Conservation (phyloP, 2,888 invertebrate genomes). For the Pyrocoelia pectoralis region DNA sequence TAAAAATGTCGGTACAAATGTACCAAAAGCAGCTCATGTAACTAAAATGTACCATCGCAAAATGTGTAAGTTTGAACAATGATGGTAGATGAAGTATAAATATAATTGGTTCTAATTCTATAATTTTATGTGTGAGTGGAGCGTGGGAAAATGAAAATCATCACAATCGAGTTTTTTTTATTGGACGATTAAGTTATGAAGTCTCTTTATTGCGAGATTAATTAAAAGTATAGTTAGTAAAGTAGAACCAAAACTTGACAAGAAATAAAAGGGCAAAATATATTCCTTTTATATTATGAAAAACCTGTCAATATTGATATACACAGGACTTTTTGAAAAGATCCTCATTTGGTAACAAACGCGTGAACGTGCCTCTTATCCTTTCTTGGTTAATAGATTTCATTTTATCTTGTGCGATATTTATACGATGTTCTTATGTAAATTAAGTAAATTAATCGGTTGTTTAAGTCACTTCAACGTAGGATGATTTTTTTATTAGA, state of each 20-base stretch:
- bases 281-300: slow-evolving; percentile 39
- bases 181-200: background rate
- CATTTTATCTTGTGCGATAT: slow-evolving; percentile 50
- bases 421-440: slow-evolving; percentile 50
- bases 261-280: slow-evolving; percentile 44
- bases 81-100: too few relatives aligned
- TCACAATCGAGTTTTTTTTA: background rate
- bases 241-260: slow-evolving; percentile 22
- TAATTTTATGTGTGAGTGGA: too few relatives aligned
- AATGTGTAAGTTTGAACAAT: too few relatives aligned
- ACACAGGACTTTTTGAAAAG: slow-evolving; percentile 29
- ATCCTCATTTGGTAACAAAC: slow-evolving; percentile 49
- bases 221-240: background rate
- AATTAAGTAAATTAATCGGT: slow-evolving; percentile 51
- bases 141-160: too few relatives aligned
- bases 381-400: slow-evolving; percentile 49
- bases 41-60: too few relatives aligned
- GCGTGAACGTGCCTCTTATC: slow-evolving; percentile 48
- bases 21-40: too few relatives aligned
- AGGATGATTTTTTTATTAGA: slow-evolving; percentile 45
- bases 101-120: too few relatives aligned
- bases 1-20: too few relatives aligned
- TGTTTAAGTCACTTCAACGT: slow-evolving; percentile 45
- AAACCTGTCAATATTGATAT: slow-evolving; percentile 48
- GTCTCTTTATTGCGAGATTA: background rate